These are phyloP conservation scores for Kuschelorhynchus macadamiae DNA, from an alignment of 2,888 invertebrate genomes.

Conservation along the genomic window DNA sequence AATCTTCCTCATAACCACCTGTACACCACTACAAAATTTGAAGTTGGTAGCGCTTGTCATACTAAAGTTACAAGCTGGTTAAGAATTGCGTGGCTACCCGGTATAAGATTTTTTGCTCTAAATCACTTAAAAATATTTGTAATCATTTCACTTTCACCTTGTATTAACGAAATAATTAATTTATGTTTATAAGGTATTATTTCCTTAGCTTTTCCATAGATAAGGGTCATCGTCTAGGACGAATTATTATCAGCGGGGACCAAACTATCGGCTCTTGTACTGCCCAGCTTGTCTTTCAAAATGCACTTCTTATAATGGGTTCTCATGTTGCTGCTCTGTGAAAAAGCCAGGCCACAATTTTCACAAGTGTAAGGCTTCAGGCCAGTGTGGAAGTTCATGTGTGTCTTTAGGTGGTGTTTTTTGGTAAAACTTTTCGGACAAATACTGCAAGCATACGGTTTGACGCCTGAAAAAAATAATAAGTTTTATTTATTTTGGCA, in stretches of 20 bases:
- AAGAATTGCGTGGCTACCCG: too few species aligned
- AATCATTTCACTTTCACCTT: too few species aligned
- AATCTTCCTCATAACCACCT: too few species aligned
- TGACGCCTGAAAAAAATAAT: slow-evolving; percentile 74
- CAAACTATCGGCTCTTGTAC: slow-evolving; percentile 14
- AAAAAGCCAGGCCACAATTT: slow-evolving; percentile 82
- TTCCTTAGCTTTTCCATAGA: not conserved
- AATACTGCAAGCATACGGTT: slow-evolving; percentile 78
- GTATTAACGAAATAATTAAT: too few species aligned
- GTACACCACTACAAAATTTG: too few species aligned
- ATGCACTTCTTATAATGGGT: slow-evolving; percentile 86
- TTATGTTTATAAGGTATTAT: too few species aligned
- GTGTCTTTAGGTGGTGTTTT: slow-evolving; percentile 88
- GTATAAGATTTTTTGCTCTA: too few species aligned
- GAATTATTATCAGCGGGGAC: slow-evolving; percentile 32
- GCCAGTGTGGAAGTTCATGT: slow-evolving; percentile 88
- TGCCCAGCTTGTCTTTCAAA: slow-evolving; percentile 51
- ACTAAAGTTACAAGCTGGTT: too few species aligned
- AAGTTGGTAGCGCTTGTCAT: too few species aligned
- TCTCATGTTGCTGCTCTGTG: slow-evolving; percentile 90
- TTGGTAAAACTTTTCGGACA: slow-evolving; percentile 87
- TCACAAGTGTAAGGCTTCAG: slow-evolving; percentile 85
- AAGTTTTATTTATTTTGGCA: not conserved
- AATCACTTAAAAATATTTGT: too few species aligned
- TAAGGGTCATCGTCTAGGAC: slow-evolving; percentile 19